A percentile compares a stretch with the other conserved stretches of the same genome.
phyloP scores from a whole-genome alignment of 2,113 vertebrate genomes.

The Halcyon malimbica region DNA sequence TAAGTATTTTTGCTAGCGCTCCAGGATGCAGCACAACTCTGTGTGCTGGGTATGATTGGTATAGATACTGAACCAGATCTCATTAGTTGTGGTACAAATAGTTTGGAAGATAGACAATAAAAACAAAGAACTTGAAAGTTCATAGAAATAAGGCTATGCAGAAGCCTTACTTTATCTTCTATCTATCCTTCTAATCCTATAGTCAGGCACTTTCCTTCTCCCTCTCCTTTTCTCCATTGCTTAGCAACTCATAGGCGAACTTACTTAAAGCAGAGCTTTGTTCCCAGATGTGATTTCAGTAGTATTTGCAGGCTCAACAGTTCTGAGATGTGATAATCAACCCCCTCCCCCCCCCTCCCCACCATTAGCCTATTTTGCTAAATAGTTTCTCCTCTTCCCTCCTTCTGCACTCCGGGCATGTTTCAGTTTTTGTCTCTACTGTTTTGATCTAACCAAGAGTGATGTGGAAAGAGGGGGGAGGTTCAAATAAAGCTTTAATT shows the following conservation, averaged over 20 bases:
- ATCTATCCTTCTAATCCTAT: neutral
- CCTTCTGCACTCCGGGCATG: neutral
- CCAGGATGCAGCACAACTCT: neutral
- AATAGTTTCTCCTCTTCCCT: neutral
- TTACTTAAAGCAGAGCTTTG: slow-evolving; percentile 50
- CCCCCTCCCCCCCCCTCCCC: neutral
- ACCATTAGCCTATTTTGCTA: slow-evolving; percentile 8
- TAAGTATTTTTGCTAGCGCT: neutral
- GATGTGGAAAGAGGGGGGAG: slow-evolving; percentile 17
- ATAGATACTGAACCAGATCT: neutral
- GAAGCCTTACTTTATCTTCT: slow-evolving; percentile 1
- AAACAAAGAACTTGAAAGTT: neutral
- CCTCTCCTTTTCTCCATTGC: slow-evolving; percentile 50
- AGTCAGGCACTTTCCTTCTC: slow-evolving; percentile 32
- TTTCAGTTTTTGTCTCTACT: slow-evolving; percentile 23
- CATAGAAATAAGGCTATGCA: neutral
- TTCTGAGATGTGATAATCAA: slow-evolving; percentile 33
- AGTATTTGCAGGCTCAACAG: slow-evolving; percentile 35
- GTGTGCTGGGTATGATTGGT: neutral
- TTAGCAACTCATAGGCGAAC: slow-evolving; percentile 72
- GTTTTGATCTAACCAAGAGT: slow-evolving; percentile 47
- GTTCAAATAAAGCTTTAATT: slow-evolving; percentile 42
- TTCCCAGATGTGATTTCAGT: slow-evolving; percentile 58
- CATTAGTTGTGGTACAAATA: neutral
- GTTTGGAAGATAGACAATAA: neutral